phyloP scores from a whole-genome alignment of 2,888 invertebrate species.

The Linyphia triangularis region DNA sequence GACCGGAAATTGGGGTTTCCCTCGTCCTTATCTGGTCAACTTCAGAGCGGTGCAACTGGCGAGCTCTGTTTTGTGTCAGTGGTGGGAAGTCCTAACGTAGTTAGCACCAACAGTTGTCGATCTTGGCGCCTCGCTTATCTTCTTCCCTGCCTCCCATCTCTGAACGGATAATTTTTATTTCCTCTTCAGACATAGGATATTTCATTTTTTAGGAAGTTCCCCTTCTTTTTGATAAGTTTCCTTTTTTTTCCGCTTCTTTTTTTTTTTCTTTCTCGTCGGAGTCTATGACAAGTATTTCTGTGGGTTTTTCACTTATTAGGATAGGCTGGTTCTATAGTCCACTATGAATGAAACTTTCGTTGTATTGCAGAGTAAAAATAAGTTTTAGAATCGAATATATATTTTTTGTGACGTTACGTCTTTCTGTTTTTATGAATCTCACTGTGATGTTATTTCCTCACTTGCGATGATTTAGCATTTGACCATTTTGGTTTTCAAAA shows the following conservation, averaged over 20 bases:
- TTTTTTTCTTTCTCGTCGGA: not conserved
- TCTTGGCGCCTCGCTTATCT: slow-evolving; percentile 66
- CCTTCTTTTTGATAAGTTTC: not conserved
- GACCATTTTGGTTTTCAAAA: too few relatives aligned
- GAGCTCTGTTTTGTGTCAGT: slow-evolving; percentile 46
- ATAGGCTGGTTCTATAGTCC: too few relatives aligned
- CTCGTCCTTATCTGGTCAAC: slow-evolving; percentile 67
- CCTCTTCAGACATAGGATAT: not conserved
- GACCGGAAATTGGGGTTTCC: slow-evolving; percentile 43
- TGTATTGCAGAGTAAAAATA: too few relatives aligned
- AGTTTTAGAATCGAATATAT: too few relatives aligned
- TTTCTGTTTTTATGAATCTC: too few relatives aligned
- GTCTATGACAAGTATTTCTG: too few relatives aligned
- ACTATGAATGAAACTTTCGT: too few relatives aligned
- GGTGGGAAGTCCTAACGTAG: slow-evolving; percentile 49
- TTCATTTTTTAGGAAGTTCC: not conserved
- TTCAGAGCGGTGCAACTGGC: not conserved
- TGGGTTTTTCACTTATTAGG: too few relatives aligned
- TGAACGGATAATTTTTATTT: slow-evolving; percentile 27
- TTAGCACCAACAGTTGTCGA: slow-evolving; percentile 60
- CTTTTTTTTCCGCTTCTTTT: not conserved
- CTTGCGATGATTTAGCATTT: too few relatives aligned
- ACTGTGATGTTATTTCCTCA: too few relatives aligned
- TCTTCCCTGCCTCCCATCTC: not conserved
- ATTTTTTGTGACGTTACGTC: too few relatives aligned